A percentile compares a stretch with the other conserved stretches of the same genome.
phyloP scores from a whole-genome alignment of 2,797 vertebrate genomes.

The Botia kubotai region DNA sequence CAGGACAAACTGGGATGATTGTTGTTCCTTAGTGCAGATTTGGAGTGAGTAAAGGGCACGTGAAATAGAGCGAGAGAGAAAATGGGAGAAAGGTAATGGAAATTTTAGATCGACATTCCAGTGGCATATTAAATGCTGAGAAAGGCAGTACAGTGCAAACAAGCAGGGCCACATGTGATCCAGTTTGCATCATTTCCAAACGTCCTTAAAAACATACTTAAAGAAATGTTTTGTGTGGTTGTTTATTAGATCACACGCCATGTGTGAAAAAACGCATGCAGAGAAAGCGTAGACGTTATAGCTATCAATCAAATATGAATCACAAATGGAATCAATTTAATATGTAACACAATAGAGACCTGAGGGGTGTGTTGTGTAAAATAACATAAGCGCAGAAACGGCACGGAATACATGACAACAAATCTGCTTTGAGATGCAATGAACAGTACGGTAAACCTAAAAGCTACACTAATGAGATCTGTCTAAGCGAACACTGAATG shows the following conservation, averaged over 20 bases:
- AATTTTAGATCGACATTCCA: slow-evolving; percentile 28
- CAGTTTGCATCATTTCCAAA: background rate
- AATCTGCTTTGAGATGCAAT: background rate
- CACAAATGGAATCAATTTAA: slow-evolving; percentile 15
- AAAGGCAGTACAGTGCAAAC: background rate
- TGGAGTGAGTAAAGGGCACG: background rate
- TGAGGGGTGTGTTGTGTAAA: background rate
- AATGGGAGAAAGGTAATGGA: slow-evolving; percentile 27
- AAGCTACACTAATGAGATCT: background rate
- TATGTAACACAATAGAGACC: slow-evolving; percentile 25
- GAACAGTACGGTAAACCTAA: background rate
- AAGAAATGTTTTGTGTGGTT: background rate
- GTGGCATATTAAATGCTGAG: background rate
- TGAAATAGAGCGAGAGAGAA: background rate
- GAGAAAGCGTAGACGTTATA: background rate
- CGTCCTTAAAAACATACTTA: background rate
- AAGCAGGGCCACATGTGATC: background rate
- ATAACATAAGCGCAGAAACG: slow-evolving; percentile 5
- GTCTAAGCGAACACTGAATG: no score
- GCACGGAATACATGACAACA: background rate
- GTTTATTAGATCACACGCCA: background rate
- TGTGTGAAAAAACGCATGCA: background rate
- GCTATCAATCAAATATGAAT: background rate
- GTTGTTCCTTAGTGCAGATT: background rate
- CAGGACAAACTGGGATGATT: background rate